Evolutionary conservation across 1,140 invertebrate species (phyloP), one percentile per base, ranked within the genome.

Genomic region (Pseudomyrmex pallidus): DNA sequence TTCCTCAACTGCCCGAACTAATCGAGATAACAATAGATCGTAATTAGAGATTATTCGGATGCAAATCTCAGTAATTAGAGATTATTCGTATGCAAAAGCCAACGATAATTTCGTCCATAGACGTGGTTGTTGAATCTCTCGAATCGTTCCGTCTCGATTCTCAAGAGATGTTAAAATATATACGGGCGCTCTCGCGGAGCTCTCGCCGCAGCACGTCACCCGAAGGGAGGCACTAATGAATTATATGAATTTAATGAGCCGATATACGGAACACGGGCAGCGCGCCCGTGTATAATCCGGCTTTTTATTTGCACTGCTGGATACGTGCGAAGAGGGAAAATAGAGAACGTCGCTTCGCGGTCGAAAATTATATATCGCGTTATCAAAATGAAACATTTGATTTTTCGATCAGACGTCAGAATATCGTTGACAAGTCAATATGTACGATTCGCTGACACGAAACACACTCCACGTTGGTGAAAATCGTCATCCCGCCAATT

Each of bases 401-500:
- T 66, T 70, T 35, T 35, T 57, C 35, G 54, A 70, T 57, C 35
- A n/a, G 7, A 8, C 44, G 35, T 46, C 25, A 12, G 10, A 78
- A 57, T 56, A 52, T 8, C 54, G 20, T 15, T 66, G 64, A 57
- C 76, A 70, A 70, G 48, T 15, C 64, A n/a, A 54, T 48, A 59
- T 48, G 35, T 25, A 12, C 48, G 35, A 35, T 80, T 50, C 76
- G 73, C 76, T 74, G 64, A 85, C 63, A 68, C 62, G 85, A 83
- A 46, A 82, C 35, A 35, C 35, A 35, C 78, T 13, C 44, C 66
- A 83, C 59, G 56, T 82, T 83, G 78, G 35, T 35, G 35, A 35
- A 35, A 35, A 35, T 35, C 2, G 50, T 83, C 83, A 86, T 88
- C 35, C 84, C 84, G 78, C 91, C 87, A 91, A 91, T 91, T 91